Conservation (phyloP, 2,113 vertebrate genomes). For the Cephalopterus ornatus region DNA sequence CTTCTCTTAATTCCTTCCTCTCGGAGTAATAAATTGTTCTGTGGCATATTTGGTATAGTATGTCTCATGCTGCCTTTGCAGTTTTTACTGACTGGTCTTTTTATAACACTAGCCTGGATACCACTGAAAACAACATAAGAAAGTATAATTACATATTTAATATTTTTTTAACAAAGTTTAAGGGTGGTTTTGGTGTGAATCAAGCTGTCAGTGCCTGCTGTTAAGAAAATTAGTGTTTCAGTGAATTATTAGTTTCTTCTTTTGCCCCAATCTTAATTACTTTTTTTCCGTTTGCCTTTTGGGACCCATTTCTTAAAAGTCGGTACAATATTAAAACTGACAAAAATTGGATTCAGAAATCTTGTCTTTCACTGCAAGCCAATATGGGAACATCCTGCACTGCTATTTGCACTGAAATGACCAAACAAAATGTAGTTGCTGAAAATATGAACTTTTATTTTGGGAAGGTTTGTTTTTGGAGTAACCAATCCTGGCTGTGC, state of each 20-base stretch:
- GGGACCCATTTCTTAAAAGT: neutral
- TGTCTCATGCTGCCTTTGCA: neutral
- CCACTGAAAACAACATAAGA: neutral
- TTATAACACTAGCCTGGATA: neutral
- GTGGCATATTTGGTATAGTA: neutral
- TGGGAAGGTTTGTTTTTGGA: neutral
- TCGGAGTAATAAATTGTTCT: neutral
- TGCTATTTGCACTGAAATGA: neutral
- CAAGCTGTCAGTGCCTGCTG: neutral
- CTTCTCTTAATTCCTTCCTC: constrained; percentile 5
- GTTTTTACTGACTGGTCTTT: neutral
- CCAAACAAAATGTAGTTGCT: neutral
- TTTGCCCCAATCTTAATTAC: neutral
- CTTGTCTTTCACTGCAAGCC: neutral
- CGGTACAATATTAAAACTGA: neutral
- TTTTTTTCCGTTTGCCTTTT: neutral
- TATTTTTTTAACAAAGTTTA: neutral
- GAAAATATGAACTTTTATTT: neutral
- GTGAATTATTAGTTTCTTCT: neutral
- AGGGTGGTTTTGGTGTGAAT: neutral
- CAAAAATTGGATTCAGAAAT: neutral
- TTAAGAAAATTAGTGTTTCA: neutral
- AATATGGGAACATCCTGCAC: neutral
- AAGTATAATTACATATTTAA: neutral
- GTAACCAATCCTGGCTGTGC: neutral